A percentile compares a stretch with the other conserved stretches of the same genome.
Evolutionary conservation across 1,140 invertebrate species (phyloP).

Genomic region (Drosophila lacteicornis): DNA sequence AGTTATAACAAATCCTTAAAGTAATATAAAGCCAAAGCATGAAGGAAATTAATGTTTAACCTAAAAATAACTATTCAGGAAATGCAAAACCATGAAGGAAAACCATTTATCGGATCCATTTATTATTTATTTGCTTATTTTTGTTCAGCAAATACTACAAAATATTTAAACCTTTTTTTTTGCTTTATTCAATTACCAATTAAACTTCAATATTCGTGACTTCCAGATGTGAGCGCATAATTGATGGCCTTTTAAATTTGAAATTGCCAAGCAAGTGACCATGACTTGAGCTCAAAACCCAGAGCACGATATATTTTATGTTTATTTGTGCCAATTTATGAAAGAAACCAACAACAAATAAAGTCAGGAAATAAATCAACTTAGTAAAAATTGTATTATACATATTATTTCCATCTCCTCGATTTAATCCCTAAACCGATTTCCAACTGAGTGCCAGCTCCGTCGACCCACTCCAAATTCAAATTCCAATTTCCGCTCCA

Average conservation of each 20-base stretch:
- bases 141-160: constrained; percentile 5
- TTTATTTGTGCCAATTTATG: no score
- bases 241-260: constrained; percentile 17
- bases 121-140: background rate
- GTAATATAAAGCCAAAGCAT: background rate
- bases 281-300: constrained; percentile 8
- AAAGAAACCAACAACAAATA: background rate
- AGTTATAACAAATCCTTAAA: no score
- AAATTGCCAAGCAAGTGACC: constrained; percentile 10
- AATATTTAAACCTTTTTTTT: constrained; percentile 10
- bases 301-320: background rate
- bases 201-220: constrained; percentile 22
- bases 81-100: background rate
- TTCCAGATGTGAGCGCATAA: constrained; percentile 7
- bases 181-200: constrained; percentile 12
- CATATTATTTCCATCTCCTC: background rate
- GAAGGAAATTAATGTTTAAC: background rate
- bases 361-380: background rate
- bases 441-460: background rate
- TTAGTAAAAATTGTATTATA: background rate
- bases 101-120: background rate
- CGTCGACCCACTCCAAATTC: background rate
- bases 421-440: background rate
- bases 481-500: constrained; percentile 7
- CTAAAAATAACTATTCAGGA: background rate